These are phyloP conservation scores for Stenichneumon culpator DNA, from an alignment of 2,888 invertebrate genomes.

Conservation along the genomic window DNA sequence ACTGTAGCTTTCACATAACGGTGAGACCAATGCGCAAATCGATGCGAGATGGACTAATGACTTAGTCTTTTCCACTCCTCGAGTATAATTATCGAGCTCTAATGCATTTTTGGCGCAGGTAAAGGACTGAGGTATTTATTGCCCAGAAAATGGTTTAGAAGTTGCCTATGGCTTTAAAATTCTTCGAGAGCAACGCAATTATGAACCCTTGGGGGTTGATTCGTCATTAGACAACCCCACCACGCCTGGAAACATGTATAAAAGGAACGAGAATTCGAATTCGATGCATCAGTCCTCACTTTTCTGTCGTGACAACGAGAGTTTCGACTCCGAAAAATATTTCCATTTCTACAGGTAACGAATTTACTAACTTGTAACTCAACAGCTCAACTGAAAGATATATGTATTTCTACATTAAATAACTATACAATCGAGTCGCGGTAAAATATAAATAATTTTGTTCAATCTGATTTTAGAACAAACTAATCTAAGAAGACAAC, in stretches of 20 bases:
- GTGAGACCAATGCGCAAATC: constrained; percentile 41
- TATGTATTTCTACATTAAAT: neutral
- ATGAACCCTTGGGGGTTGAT: constrained; percentile 37
- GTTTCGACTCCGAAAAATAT: constrained; percentile 2
- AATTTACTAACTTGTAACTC: constrained; percentile 2
- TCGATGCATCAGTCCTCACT: constrained; percentile 47
- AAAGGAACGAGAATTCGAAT: constrained; percentile 38
- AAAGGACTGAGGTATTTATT: constrained; percentile 43
- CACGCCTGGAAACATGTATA: constrained; percentile 46
- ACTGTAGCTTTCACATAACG: constrained; percentile 13
- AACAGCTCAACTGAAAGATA: neutral
- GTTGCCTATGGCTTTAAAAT: constrained; percentile 47
- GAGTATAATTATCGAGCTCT: constrained; percentile 41
- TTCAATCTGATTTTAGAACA: constrained; percentile 29
- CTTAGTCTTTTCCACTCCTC: neutral
- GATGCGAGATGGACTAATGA: constrained; percentile 49
- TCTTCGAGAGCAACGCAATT: constrained; percentile 27
- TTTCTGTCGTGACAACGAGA: constrained; percentile 13
- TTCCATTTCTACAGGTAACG: constrained; percentile 18
- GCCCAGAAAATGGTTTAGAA: constrained; percentile 16
- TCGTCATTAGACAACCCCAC: constrained; percentile 15
- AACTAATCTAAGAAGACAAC: constrained; percentile 5
- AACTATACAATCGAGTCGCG: neutral
- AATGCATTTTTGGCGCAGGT: constrained; percentile 19
- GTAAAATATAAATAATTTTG: neutral